Evolutionary conservation across 2,888 invertebrate genomes (phyloP), one percentile per base, ranked within the genome.

Genomic region (Cosmorhoe ocellata): DNA sequence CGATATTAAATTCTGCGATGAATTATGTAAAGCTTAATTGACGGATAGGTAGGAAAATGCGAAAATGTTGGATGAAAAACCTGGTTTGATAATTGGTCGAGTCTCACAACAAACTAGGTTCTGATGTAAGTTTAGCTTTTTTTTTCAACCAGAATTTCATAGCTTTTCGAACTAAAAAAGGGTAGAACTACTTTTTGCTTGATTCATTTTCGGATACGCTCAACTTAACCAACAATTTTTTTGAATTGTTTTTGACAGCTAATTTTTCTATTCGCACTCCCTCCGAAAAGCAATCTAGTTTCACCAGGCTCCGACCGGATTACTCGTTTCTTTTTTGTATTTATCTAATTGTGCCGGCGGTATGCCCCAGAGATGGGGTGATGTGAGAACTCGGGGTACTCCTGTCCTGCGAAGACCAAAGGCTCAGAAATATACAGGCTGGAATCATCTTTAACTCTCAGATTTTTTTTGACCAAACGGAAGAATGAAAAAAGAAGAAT

Each of bases 311-410:
- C 43, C 43, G 36, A 9, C 34, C 31, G 39, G 40, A 48, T 48
- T 53, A 53, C 47, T 47, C 40, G 43, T 48, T 79, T 74, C 69
- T 75, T 80, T 81, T 71, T 79, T 82, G 78, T 81, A 74, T 81
- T 79, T 77, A 77, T 74, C 81, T 88, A 84, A 88, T 87, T 84
- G 82, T 79, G 71, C 74, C 71, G 71, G 74, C 69, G 75, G 75
- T 75, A 79, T 79, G 72, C 88, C 83, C 85, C 58, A 72, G 85
- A 81, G 87, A 84, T 74, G 79, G 81, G 82, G 82, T 71, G 79
- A 83, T 72, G 80, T 84, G 80, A 80, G 79, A 76, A 69, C 63
- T 61, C 65, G 24, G 30, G 41, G 36, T 45, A 31, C n/a, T n/a
- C n/a, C 67, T 75, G 77, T 74, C 78, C 77, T 72, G 71, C 73